These are phyloP conservation scores for Oryzias melastigma DNA, from an alignment of 2,113 vertebrate genomes.

Conservation along the genomic window DNA sequence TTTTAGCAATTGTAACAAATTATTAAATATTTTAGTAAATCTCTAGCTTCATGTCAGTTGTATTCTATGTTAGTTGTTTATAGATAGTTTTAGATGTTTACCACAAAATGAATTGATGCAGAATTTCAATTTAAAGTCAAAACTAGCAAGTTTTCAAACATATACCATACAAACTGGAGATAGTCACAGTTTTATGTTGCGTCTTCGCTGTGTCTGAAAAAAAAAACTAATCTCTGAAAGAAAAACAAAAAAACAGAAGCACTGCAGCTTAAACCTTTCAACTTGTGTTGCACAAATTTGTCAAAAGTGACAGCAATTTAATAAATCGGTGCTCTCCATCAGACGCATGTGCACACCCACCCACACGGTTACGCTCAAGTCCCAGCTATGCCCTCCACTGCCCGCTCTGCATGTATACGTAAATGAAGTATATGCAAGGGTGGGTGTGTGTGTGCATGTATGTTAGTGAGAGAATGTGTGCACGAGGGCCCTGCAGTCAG, in stretches of 20 bases:
- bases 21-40: too few relatives aligned
- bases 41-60: constrained; percentile 60
- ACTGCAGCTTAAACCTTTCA: constrained; percentile 64
- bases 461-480: constrained; percentile 49
- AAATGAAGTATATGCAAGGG: constrained; percentile 69
- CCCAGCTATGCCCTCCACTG: constrained; percentile 71
- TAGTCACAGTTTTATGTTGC: not conserved
- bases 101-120: constrained; percentile 53
- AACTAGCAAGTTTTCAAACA: not conserved
- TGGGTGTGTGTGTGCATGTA: constrained; percentile 40
- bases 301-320: constrained; percentile 83
- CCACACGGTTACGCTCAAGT: constrained; percentile 62
- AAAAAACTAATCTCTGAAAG: constrained; percentile 28
- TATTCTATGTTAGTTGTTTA: constrained; percentile 60
- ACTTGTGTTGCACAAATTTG: constrained; percentile 76
- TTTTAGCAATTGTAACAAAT: too few relatives aligned
- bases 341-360: constrained; percentile 66
- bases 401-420: constrained; percentile 73
- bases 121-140: too few relatives aligned
- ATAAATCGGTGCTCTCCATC: constrained; percentile 75
- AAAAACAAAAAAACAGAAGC: constrained; percentile 39
- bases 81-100: constrained; percentile 66
- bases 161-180: not conserved
- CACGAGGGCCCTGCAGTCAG: constrained; percentile 64
- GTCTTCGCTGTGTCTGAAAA: constrained; percentile 18